Conservation (phyloP, 2,888 invertebrate species). For the Icerya purchasi region DNA sequence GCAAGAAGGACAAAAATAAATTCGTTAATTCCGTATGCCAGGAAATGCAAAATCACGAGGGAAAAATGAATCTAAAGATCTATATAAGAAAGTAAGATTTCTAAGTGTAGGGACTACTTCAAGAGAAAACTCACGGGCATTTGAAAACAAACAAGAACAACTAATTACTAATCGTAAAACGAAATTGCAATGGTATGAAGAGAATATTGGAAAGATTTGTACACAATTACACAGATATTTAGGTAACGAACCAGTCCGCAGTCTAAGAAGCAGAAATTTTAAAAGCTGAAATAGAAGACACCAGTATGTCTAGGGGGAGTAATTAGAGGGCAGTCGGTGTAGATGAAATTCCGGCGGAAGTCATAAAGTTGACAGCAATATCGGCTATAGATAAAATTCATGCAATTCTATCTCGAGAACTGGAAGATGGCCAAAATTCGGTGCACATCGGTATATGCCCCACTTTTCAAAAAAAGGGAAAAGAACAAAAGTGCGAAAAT, state of each 20-base stretch:
- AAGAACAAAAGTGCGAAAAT: not conserved
- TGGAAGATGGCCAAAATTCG: not conserved
- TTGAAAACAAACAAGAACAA: not conserved
- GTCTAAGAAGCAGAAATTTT: not conserved
- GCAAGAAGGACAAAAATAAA: not conserved
- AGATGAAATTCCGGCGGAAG: no score
- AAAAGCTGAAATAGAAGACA: not conserved
- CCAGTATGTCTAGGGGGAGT: no score
- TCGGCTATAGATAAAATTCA: not conserved
- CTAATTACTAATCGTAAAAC: not conserved
- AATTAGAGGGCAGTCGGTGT: no score
- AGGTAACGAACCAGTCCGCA: not conserved
- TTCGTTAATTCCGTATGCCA: not conserved
- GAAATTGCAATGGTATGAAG: not conserved
- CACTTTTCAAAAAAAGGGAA: not conserved
- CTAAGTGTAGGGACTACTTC: not conserved
- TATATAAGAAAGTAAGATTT: not conserved
- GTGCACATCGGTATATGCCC: not conserved
- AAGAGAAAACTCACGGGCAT: not conserved
- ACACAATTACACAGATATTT: not conserved
- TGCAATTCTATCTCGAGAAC: not conserved
- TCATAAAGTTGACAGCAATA: not conserved
- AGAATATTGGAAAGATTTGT: not conserved
- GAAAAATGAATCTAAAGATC: not conserved
- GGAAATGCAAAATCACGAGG: not conserved